phyloP scores from a whole-genome alignment of 1,140 invertebrate genomes.

The Maconellicoccus hirsutus region DNA sequence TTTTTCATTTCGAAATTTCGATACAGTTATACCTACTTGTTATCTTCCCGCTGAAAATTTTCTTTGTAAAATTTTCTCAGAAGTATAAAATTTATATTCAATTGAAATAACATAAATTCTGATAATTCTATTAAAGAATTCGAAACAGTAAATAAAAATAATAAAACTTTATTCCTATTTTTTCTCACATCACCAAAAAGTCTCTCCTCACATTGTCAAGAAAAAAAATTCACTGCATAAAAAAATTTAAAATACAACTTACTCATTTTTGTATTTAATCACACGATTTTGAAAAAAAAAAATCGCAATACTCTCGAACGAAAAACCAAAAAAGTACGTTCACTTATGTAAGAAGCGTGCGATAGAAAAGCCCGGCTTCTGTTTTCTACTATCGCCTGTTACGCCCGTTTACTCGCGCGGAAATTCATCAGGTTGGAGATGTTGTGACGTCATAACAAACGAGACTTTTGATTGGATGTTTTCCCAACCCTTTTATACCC shows the following conservation, averaged over 20 bases:
- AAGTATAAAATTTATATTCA: too few species aligned
- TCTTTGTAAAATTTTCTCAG: too few species aligned
- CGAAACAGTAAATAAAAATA: too few species aligned
- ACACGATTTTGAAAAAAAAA: background rate
- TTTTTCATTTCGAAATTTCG: too few species aligned
- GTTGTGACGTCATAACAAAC: background rate
- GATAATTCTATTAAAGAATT: too few species aligned
- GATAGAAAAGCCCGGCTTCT: background rate
- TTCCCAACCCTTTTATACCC: background rate
- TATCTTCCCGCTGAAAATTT: too few species aligned
- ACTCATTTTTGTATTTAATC: background rate
- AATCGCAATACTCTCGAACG: background rate
- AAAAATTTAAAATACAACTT: background rate
- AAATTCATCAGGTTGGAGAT: constrained; percentile 8
- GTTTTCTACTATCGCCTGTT: constrained; percentile 3
- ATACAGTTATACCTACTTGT: too few species aligned
- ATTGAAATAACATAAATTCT: too few species aligned
- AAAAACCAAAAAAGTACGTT: constrained; percentile 1
- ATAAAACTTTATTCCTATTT: too few species aligned
- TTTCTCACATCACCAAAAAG: too few species aligned
- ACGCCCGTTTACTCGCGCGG: constrained; percentile 1
- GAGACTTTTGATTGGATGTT: background rate
- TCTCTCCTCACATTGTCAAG: too few species aligned
- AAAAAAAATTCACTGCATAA: too few species aligned
- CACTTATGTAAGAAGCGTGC: background rate